Percentiles rank a stretch among this genome's conserved stretches.
Conservation (phyloP, 2,888 invertebrate genomes). For the Drosophila mayaguana region DNA sequence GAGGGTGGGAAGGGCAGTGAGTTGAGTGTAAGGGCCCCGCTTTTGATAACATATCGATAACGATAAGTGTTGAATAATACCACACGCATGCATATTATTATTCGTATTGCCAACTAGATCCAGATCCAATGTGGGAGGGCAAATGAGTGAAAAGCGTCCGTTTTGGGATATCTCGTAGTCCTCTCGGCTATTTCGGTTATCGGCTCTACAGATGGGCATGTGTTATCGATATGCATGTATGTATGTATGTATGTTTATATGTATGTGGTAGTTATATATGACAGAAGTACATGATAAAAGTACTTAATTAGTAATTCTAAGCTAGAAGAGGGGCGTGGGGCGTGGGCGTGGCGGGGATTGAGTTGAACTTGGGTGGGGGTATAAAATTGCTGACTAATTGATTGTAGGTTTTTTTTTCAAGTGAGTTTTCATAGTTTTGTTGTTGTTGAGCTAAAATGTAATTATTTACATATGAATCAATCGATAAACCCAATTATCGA, state of each 20-base stretch:
- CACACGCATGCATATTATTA: slow-evolving; percentile 21
- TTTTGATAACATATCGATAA: slow-evolving; percentile 15
- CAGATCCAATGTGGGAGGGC: slow-evolving; percentile 4
- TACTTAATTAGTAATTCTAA: slow-evolving; percentile 39
- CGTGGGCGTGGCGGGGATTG: slow-evolving; percentile 1
- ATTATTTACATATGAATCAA: slow-evolving; percentile 71
- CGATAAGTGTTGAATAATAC: slow-evolving; percentile 29
- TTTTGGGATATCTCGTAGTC: neutral
- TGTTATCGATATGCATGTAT: slow-evolving; percentile 27
- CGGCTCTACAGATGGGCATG: slow-evolving; percentile 7
- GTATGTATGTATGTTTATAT: slow-evolving; percentile 26
- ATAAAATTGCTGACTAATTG: slow-evolving; percentile 38
- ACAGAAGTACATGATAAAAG: slow-evolving; percentile 46
- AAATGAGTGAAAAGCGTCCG: slow-evolving; percentile 25
- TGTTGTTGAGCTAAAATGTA: slow-evolving; percentile 49
- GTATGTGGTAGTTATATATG: slow-evolving; percentile 22
- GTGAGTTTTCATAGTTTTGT: slow-evolving; percentile 13
- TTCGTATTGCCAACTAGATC: slow-evolving; percentile 2
- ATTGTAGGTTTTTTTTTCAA: slow-evolving; percentile 10
- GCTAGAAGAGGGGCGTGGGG: slow-evolving; percentile 15
- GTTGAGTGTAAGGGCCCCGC: slow-evolving; percentile 4
- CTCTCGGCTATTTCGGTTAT: slow-evolving; percentile 11
- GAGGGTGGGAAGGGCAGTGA: neutral
- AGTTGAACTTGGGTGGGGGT: neutral
- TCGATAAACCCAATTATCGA: slow-evolving; percentile 23